These are phyloP conservation scores for Amblyteles armatorius DNA, from an alignment of 2,888 invertebrate species.

Conservation along the genomic window DNA sequence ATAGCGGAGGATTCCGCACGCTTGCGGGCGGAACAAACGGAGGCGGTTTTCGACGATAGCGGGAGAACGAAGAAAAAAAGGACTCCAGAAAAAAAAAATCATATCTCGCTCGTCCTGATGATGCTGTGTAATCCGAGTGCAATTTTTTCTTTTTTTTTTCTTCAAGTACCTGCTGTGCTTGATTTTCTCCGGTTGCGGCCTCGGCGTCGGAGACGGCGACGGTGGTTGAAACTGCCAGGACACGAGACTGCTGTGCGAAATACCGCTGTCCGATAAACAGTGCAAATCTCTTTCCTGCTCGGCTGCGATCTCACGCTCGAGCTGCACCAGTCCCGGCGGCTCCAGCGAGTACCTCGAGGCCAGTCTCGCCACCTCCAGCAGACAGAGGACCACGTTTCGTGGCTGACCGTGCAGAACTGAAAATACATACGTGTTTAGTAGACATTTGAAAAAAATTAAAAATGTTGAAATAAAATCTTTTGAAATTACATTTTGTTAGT, in stretches of 20 bases:
- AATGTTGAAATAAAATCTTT: too few relatives aligned
- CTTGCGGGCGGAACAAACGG: slow-evolving; percentile 1
- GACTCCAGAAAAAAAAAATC: not conserved
- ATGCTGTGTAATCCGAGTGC: not conserved
- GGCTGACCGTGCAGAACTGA: slow-evolving; percentile 93
- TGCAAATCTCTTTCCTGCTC: slow-evolving; percentile 89
- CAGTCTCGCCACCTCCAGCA: slow-evolving; percentile 93
- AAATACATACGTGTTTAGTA: slow-evolving; percentile 62
- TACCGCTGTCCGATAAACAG: slow-evolving; percentile 87
- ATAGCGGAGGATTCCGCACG: slow-evolving; percentile 24
- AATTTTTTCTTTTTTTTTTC: not conserved
- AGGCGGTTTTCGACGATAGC: slow-evolving; percentile 23
- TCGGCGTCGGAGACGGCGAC: slow-evolving; percentile 83
- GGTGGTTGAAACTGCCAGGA: slow-evolving; percentile 90
- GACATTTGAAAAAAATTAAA: slow-evolving; percentile 28
- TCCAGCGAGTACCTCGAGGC: slow-evolving; percentile 92
- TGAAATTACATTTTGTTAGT: not conserved
- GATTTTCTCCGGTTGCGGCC: slow-evolving; percentile 84
- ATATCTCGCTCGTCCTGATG: not conserved
- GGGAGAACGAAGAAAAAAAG: slow-evolving; percentile 13
- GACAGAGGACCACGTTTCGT: slow-evolving; percentile 93
- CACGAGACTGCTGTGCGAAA: slow-evolving; percentile 86
- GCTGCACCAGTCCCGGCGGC: slow-evolving; percentile 92
- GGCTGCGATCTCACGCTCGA: slow-evolving; percentile 94
- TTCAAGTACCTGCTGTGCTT: slow-evolving; percentile 86